Evolutionary conservation across 1,140 invertebrate genomes (phyloP).

Genomic region (Pachypeltis micranthus): DNA sequence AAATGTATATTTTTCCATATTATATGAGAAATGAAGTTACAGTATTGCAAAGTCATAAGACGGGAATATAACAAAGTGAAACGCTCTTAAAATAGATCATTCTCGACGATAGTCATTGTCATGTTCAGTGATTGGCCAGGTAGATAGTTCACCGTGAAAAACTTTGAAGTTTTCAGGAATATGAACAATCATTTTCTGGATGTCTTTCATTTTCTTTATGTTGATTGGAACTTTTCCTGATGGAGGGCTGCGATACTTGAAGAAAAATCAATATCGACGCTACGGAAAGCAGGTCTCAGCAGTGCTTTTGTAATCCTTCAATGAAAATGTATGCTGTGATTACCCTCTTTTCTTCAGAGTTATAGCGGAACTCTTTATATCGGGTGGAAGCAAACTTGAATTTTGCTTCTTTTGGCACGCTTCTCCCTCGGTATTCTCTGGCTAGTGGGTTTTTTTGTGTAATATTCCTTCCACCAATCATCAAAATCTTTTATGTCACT

Average conservation of each 20-base stretch:
- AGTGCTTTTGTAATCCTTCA: neutral
- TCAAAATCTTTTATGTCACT: too few relatives aligned
- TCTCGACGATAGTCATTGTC: neutral
- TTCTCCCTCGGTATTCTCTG: neutral
- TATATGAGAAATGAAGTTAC: too few relatives aligned
- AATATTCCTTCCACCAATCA: neutral
- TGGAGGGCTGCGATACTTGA: neutral
- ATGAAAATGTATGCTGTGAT: neutral
- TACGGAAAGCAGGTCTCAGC: neutral
- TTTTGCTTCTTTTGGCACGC: neutral
- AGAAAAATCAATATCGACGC: neutral
- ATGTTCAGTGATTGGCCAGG: neutral
- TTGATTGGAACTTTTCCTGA: neutral
- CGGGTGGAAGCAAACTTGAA: neutral
- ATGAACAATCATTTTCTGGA: neutral
- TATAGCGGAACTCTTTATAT: neutral
- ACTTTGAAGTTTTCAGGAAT: neutral
- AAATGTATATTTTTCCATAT: too few relatives aligned
- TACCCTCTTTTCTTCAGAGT: neutral
- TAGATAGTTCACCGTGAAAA: neutral
- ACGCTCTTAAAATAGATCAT: neutral
- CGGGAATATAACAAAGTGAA: neutral
- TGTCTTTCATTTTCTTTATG: neutral
- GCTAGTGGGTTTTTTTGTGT: neutral
- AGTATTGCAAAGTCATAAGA: too few relatives aligned